phyloP scores from a whole-genome alignment of 2,888 invertebrate genomes.

The Colletes collaris region DNA sequence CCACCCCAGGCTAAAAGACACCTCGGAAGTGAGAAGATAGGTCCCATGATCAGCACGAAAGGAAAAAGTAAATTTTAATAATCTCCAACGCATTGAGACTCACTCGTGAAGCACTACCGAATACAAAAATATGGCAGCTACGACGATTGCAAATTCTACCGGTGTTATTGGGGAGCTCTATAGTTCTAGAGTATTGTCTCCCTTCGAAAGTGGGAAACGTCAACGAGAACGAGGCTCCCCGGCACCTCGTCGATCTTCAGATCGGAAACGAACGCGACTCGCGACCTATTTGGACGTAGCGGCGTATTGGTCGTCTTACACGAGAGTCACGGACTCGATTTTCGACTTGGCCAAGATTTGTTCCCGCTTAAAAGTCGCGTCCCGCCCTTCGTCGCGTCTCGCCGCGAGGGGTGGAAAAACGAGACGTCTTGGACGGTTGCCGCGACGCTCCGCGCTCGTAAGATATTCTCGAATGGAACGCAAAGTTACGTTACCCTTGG shows the following conservation, averaged over 20 bases:
- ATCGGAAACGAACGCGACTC: constrained; percentile 34
- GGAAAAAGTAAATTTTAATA: too few species aligned
- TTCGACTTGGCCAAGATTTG: constrained; percentile 51
- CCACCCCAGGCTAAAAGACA: too few species aligned
- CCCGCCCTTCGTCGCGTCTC: not conserved
- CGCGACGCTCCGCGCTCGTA: constrained; percentile 70
- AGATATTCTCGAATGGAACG: constrained; percentile 72
- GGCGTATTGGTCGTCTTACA: not conserved
- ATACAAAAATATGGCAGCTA: too few species aligned
- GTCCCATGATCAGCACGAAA: too few species aligned
- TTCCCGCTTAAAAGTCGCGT: constrained; percentile 45
- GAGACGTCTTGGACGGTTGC: constrained; percentile 69
- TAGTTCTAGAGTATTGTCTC: too few species aligned
- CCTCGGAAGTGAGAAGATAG: too few species aligned
- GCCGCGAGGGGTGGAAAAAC: constrained; percentile 33
- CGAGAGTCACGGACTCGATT: constrained; percentile 53
- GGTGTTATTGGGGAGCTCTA: too few species aligned
- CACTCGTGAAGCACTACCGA: too few species aligned
- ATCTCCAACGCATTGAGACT: too few species aligned
- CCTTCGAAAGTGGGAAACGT: not conserved
- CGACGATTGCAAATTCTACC: too few species aligned
- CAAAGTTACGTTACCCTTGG: constrained; percentile 71
- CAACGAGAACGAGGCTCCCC: not conserved
- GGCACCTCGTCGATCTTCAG: constrained; percentile 29
- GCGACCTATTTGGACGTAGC: constrained; percentile 26